A percentile compares a stretch with the other conserved stretches of the same genome.
Evolutionary conservation across 2,113 vertebrate species (phyloP).

Genomic region (Neodon shergylaensis): DNA sequence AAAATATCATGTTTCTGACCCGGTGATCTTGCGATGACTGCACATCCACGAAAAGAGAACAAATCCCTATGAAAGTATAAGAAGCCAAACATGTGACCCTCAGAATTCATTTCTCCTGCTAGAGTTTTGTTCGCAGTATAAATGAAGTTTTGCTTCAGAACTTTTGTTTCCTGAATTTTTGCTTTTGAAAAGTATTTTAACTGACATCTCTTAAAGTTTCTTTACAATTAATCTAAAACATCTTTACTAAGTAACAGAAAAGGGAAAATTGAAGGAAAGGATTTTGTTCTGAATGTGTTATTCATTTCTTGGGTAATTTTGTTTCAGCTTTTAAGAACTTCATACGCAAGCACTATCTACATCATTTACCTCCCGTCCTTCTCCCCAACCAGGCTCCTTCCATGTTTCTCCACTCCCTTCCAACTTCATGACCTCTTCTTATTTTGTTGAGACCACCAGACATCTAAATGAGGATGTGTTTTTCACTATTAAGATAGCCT

Average conservation of each 20-base stretch:
- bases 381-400: neutral
- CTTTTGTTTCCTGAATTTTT: neutral
- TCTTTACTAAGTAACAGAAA: neutral
- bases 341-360: neutral
- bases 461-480: neutral
- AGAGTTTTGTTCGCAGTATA: neutral
- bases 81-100: neutral
- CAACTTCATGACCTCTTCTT: neutral
- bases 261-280: neutral
- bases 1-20: neutral
- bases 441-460: slow-evolving; percentile 1
- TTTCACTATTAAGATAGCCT: slow-evolving; percentile 22
- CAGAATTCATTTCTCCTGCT: neutral
- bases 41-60: neutral
- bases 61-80: neutral
- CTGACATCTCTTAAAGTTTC: neutral
- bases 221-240: neutral
- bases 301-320: neutral
- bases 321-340: neutral
- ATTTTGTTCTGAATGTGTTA: neutral
- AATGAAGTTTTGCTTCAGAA: slow-evolving; percentile 3
- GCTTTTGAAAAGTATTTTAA: slow-evolving; percentile 11
- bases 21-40: neutral
- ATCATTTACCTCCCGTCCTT: neutral
- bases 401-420: neutral